Percentiles rank a stretch among this genome's conserved stretches.
Conservation (phyloP, 1,140 invertebrate species). For the Microplitis mediator region DNA sequence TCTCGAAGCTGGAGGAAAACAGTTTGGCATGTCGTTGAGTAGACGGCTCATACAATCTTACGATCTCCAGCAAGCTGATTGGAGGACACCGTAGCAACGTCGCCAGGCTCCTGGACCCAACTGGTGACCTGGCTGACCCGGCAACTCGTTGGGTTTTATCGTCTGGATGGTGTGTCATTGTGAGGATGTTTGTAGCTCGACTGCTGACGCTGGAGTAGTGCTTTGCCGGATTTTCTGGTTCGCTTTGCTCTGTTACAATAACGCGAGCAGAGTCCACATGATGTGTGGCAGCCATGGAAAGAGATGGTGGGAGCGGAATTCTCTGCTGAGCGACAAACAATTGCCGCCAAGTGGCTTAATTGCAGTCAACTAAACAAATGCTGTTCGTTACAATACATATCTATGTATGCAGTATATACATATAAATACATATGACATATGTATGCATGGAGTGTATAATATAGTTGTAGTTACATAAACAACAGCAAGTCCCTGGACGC, state of each 20-base stretch:
- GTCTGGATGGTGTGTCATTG: constrained; percentile 37
- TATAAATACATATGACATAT: too few relatives aligned
- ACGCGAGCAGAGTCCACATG: neutral
- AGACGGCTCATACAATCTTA: neutral
- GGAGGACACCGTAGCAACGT: neutral
- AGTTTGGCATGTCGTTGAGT: neutral
- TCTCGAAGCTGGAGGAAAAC: too few relatives aligned
- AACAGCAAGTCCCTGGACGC: neutral
- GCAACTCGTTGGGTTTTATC: constrained; percentile 49
- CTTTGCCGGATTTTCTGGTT: neutral
- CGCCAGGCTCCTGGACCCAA: constrained; percentile 45
- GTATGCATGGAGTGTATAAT: too few relatives aligned
- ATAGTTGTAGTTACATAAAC: neutral
- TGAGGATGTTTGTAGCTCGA: constrained; percentile 18
- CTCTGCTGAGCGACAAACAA: constrained; percentile 64
- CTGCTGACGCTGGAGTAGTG: constrained; percentile 25
- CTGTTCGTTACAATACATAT: constrained; percentile 21
- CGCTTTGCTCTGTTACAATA: constrained; percentile 12
- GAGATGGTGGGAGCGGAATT: constrained; percentile 58
- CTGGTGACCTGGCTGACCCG: constrained; percentile 46
- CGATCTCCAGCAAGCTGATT: constrained; percentile 2
- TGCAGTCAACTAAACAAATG: constrained; percentile 63
- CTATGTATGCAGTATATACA: too few relatives aligned
- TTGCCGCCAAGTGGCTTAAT: constrained; percentile 65
- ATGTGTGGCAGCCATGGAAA: neutral